Evolutionary conservation across 2,888 invertebrate genomes (phyloP).

Genomic region (Heliconius ismenius): DNA sequence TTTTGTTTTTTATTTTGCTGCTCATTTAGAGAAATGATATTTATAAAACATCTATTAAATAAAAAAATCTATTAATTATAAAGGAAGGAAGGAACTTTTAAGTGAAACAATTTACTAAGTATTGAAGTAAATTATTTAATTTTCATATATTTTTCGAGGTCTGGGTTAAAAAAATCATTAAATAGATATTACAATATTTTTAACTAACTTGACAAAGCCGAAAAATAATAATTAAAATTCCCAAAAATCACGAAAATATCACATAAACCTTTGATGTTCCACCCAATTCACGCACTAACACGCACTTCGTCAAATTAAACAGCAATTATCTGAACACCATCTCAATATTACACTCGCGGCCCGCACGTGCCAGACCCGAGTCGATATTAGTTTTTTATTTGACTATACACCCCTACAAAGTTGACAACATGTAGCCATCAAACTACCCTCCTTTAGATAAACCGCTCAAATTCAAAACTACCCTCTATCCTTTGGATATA

Average conservation of each 20-base stretch:
- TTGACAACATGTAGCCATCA: conserved; percentile 75
- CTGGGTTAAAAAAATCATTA: no score
- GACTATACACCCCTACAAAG: conserved; percentile 68
- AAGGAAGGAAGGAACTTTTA: no score
- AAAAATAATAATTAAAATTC: no score
- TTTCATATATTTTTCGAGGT: no score
- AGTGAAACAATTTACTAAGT: no score
- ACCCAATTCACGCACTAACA: conserved; percentile 39
- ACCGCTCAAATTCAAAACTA: conserved; percentile 14
- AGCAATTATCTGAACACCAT: conserved; percentile 75
- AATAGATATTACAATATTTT: no score
- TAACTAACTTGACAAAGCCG: no score
- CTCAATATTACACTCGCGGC: conserved; percentile 63
- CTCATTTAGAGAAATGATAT: no score
- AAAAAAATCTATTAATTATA: no score
- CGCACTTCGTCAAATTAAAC: conserved; percentile 66
- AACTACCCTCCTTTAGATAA: conserved; percentile 31
- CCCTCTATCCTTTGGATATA: conserved; percentile 27
- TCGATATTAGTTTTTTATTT: conserved; percentile 80
- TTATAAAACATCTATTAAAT: no score
- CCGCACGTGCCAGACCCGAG: conserved; percentile 65
- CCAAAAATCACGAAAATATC: not conserved
- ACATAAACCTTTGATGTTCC: conserved; percentile 20
- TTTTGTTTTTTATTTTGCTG: no score
- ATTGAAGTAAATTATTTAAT: no score